A percentile compares a stretch with the other conserved stretches of the same genome.
phyloP scores from a whole-genome alignment of 1,140 invertebrate species.

The Nephila pilipes region DNA sequence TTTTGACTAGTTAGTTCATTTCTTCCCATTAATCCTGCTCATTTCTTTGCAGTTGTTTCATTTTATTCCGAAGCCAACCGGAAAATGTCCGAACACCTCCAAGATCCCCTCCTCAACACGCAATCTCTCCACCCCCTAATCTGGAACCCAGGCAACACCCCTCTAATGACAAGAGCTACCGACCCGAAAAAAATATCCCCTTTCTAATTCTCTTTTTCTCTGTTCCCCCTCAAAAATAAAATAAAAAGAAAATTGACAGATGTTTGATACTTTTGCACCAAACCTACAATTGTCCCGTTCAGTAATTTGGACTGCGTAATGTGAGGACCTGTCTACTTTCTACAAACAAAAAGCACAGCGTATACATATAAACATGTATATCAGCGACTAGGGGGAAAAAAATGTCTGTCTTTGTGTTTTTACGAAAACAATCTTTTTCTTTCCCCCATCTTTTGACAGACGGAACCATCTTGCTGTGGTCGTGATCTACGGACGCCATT shows the following conservation, averaged over 20 bases:
- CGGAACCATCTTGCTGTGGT: neutral
- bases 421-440: slow-evolving; percentile 40
- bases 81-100: slow-evolving; percentile 63
- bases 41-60: neutral
- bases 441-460: neutral
- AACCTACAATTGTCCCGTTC: slow-evolving; percentile 70
- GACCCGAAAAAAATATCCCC: slow-evolving; percentile 37
- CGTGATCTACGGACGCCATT: slow-evolving; percentile 8
- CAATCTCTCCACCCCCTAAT: slow-evolving; percentile 43
- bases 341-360: slow-evolving; percentile 55
- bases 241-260: slow-evolving; percentile 44
- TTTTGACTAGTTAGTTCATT: neutral
- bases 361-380: slow-evolving; percentile 11
- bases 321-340: slow-evolving; percentile 16
- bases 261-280: slow-evolving; percentile 62
- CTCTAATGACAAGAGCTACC: slow-evolving; percentile 74
- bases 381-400: neutral
- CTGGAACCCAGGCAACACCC: slow-evolving; percentile 50
- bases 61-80: slow-evolving; percentile 46
- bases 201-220: neutral
- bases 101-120: slow-evolving; percentile 27
- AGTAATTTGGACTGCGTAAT: slow-evolving; percentile 50
- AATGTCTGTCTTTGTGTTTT: slow-evolving; percentile 35
- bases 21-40: neutral
- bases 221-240: slow-evolving; percentile 15